Evolutionary conservation across 2,113 vertebrate genomes (phyloP), one percentile per base, ranked within the genome.

Genomic region (Arvicanthis niloticus): DNA sequence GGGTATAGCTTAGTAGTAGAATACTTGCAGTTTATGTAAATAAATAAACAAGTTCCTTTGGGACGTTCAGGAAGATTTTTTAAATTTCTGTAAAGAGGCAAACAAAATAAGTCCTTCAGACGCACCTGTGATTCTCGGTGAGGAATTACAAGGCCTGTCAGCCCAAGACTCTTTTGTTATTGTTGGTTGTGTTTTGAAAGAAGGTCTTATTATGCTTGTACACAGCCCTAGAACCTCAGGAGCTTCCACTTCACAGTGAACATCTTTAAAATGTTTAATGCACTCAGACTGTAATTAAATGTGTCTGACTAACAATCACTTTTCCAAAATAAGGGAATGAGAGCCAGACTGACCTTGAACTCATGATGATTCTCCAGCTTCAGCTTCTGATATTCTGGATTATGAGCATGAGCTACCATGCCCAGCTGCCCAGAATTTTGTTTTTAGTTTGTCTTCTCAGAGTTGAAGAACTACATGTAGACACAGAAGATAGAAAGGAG

Each of bases 241-340:
- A 62, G 73, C 26, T 68, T 86, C 89, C 24, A 94, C 22, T 94
- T 78, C 9, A 93, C 13, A 91, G 13, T 58, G 56, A 91, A 37
- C 56, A 60, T 60, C 70, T 95, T 89, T 60, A 4, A 56, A 92
- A 62, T 42, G 92, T 72, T 96, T 34, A 88, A 82, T 82, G 16
- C 48, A 91, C 5, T 92, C 34, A 96, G 68, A 68, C 29, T 93
- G 88, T 91, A 91, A 93, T 53, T 62, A 93, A 77, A 85, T 75
- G 37, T 96, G 73, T 91, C 80, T 97, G 48, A 60, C 75, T 51
- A 4, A 87, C 13, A 88, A 93, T 45, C 4, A 90, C 48, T 86
- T 96, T 91, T 91, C 86, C 94, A 91, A 95, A 94, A 65, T 88
- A 95, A 85, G 37, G 62, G 26, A 91, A 76, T 53, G 29, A 91